Conservation (phyloP, 92 coral and sea anemone genomes). For the Zoanthus gigantus region DNA sequence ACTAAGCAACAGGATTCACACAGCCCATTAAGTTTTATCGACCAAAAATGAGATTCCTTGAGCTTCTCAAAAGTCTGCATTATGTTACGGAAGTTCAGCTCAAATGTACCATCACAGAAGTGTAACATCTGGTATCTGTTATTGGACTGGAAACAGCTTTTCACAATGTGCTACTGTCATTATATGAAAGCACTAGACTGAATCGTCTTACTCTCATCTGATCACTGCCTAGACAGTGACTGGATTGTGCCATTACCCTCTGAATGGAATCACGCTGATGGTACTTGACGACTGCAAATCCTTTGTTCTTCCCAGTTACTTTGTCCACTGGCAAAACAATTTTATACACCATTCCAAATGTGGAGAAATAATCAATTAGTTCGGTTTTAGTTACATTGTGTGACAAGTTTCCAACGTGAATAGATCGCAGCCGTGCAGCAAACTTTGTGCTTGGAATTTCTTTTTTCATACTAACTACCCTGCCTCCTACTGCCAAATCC, state of each 20-base stretch:
- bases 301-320: slow-evolving; percentile 15
- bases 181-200: neutral
- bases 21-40: neutral
- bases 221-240: neutral
- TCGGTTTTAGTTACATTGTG: neutral
- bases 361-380: slow-evolving; percentile 21
- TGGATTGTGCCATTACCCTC: slow-evolving; percentile 30
- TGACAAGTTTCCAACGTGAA: slow-evolving; percentile 40
- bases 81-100: too few species aligned
- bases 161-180: neutral
- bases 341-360: slow-evolving; percentile 24
- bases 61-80: too few species aligned
- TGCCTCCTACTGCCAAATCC: slow-evolving; percentile 26
- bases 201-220: slow-evolving; percentile 29
- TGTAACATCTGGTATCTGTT: too few species aligned
- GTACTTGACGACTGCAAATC: slow-evolving; percentile 36
- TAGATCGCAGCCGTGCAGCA: neutral
- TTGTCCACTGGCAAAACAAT: slow-evolving; percentile 29
- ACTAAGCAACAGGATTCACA: neutral
- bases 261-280: slow-evolving; percentile 15
- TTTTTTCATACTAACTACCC: slow-evolving; percentile 21
- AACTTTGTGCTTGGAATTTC: slow-evolving; percentile 33
- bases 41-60: neutral
- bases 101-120: too few species aligned
- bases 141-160: too few species aligned